Conservation (phyloP, 2,113 vertebrate genomes). For the Himantopus leucocephalus region DNA sequence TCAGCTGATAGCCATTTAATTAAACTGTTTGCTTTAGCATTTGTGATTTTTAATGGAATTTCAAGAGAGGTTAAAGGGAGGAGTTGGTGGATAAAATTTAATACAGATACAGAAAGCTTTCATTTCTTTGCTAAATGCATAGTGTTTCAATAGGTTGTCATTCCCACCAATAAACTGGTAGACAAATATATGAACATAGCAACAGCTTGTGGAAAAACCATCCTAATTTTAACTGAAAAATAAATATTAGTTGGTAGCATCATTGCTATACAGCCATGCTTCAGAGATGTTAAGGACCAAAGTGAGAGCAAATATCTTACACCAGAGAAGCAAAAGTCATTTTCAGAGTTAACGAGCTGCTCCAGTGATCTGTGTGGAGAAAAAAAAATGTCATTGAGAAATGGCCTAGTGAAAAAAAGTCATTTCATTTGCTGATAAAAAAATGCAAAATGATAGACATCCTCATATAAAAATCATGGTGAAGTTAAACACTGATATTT, state of each 20-base stretch:
- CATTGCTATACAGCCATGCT: not conserved
- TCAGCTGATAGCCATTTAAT: conserved; percentile 21
- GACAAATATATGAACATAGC: not conserved
- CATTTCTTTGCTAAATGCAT: not conserved
- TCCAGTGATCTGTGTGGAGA: not conserved
- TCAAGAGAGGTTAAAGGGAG: not conserved
- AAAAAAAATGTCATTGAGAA: not conserved
- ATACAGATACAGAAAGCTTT: not conserved
- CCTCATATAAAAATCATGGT: not conserved
- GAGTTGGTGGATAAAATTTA: not conserved
- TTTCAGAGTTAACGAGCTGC: not conserved
- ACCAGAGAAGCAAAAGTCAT: not conserved
- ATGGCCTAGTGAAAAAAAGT: not conserved
- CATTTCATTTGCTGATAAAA: not conserved
- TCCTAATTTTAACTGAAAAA: not conserved
- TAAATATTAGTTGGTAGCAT: not conserved
- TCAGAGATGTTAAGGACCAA: not conserved
- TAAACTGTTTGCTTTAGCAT: not conserved
- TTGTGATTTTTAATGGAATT: not conserved
- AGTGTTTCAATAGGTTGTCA: not conserved
- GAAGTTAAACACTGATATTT: not conserved
- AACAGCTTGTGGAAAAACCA: not conserved
- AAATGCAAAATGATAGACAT: not conserved
- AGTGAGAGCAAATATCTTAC: not conserved
- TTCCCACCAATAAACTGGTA: not conserved